Base-by-base conservation (phyloP, 2,113 vertebrate genomes). In the Oncorhynchus masou region DNA sequence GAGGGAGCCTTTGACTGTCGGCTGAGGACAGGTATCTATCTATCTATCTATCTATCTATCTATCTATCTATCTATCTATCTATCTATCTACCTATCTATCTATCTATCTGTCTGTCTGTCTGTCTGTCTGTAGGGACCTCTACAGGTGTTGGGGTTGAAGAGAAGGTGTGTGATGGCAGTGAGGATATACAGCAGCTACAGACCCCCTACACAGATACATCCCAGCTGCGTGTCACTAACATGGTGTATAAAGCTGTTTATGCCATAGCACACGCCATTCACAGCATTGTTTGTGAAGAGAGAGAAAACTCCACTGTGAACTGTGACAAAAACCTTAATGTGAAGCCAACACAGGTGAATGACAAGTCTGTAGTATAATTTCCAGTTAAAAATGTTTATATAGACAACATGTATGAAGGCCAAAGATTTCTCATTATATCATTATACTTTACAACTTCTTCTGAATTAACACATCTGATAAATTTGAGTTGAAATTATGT, bases 161-260 rank as follows among this genome's bases (percentile, higher is more conserved):
- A 77, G 29, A 70, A 4, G 2, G 2, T 22, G 3, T 94, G 92
- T 82, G 78, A 92, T 74, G 91, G 90, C 59, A 81, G 54, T 29
- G 89, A 93, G 72, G 77, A 90, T 34, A 29, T 94, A 5, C 24
- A 51, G 4, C 71, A 31, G 0, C 75, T 92, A 5, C 80, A 86
- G 66, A 90, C 27, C 59, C 74, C 83, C 0, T 94, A 93, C 71
- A 89, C 80, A 6, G 92, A 93, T 78, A 91, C 90, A 0, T 91
- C 91, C 48, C 88, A 92, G 75, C 78, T 93, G 16, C 73, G 92
- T 24, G 71, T 90, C 31, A 83, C 88, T 25, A 90, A 93, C 84
- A 91, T 92, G 88, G 91, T 90, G 24, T 92, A 92, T 66, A 92
- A 93, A 80, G 92, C 92, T 19, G 87, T 88, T 6, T 91, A 93